Evolutionary conservation across 37 sponge, comb jelly and placozoan species (phyloP), one percentile per base, ranked within the genome.

Genomic region (Mnemiopsis leidyi): DNA sequence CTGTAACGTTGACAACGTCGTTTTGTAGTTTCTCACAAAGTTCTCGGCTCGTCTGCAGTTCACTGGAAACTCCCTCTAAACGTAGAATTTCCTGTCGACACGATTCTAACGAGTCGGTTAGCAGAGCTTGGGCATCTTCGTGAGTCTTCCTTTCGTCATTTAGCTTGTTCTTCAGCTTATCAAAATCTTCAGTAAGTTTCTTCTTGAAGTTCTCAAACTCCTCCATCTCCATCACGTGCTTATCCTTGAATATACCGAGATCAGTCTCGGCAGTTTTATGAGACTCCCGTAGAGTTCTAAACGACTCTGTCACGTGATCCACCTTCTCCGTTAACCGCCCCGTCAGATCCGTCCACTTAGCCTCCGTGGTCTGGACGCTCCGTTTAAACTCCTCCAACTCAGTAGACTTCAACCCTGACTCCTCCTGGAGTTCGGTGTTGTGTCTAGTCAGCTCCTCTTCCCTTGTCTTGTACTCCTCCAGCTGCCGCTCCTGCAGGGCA

Each of bases 71-170:
- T 1, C 28, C 35, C 48, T 85, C 90, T 0, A 85, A 33, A 24
- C 90, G 1, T 2, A 85, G 61, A n/a, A 85, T 85, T 26, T 85
- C 90, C 24, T 85, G 32, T 2, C 90, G 2, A 28, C 90, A 85
- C n/a, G 90, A 85, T 39, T 85, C 90, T 37, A 85, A 26, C 0
- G 90, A 85, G 39, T 85, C 90, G 16, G 90, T 85, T 18, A 85
- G 90, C 5, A 85, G 29, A 40, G 90, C 90, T 39, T 85, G 90
- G 0, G 90, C 90, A 26, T 85, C 90, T 39, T 85, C 90, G 90
- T 85, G 90, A 0, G 90, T 85, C 26, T 85, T 85, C 30, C 90
- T 85, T 28, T 85, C 90, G 24, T 85, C 90, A 25, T 39, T 85
- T 28, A 85, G 23, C 48, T 85, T 85, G 26, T 23, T 40, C 39